Evolutionary conservation across 2,888 invertebrate species (phyloP).

Genomic region (Chelonus formosanus): DNA sequence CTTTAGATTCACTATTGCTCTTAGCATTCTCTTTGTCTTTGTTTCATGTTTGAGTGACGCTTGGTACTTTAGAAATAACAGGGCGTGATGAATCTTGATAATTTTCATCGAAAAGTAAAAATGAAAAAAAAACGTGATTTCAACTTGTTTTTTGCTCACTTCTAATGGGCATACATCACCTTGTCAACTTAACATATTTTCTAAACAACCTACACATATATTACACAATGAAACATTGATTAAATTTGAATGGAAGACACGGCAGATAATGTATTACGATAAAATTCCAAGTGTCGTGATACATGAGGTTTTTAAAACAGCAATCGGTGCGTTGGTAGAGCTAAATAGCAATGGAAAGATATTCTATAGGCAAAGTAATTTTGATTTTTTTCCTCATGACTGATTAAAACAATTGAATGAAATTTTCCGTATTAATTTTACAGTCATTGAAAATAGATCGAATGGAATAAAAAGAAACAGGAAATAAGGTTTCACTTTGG

Average conservation of each 20-base stretch:
- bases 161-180: neutral
- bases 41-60: constrained; percentile 19
- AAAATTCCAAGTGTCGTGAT: no score
- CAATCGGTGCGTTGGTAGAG: no score
- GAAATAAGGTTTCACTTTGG: constrained; percentile 6
- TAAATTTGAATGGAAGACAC: no score
- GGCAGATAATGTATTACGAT: no score
- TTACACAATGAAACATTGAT: no score
- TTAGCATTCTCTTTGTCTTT: constrained; percentile 1
- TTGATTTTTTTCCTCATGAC: neutral
- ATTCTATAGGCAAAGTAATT: no score
- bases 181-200: constrained; percentile 1
- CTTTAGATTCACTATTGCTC: constrained; percentile 25
- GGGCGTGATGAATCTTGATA: constrained; percentile 24
- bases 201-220: no score
- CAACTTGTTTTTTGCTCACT: neutral
- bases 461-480: neutral
- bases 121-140: neutral
- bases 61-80: constrained; percentile 6
- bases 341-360: no score
- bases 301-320: no score
- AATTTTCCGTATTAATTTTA: no score
- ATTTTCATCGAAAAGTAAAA: constrained; percentile 13
- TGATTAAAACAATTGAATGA: constrained; percentile 2
- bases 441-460: neutral